These are phyloP conservation scores for Epinephelus cyanopodus DNA, from an alignment of 2,113 vertebrate genomes.

Conservation along the genomic window DNA sequence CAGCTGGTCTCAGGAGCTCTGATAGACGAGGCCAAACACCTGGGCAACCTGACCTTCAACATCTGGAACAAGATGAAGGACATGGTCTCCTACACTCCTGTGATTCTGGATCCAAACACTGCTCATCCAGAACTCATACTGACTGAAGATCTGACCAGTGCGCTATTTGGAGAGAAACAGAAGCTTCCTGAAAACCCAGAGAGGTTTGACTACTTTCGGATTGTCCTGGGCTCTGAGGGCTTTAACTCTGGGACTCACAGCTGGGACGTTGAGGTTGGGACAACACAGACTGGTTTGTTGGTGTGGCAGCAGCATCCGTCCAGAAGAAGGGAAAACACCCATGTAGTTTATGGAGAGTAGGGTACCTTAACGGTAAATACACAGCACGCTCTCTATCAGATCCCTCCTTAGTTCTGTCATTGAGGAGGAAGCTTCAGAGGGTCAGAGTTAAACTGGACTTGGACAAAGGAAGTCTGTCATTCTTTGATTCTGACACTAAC, in stretches of 20 bases:
- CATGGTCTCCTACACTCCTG: too few species aligned
- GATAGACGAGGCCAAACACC: too few species aligned
- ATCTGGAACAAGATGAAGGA: too few species aligned
- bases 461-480: not conserved
- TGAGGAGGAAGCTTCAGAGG: conserved; percentile 18
- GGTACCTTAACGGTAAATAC: not conserved
- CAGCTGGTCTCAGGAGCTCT: too few species aligned
- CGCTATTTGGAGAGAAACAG: not conserved
- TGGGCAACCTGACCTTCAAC: too few species aligned
- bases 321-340: not conserved
- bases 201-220: not conserved
- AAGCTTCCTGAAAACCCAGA: not conserved
- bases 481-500: not conserved
- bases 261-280: conserved; percentile 36
- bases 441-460: conserved; percentile 22
- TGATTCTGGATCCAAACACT: not conserved
- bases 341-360: conserved; percentile 1
- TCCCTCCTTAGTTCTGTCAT: not conserved
- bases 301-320: not conserved
- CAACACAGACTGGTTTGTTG: conserved; percentile 6
- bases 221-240: conserved; percentile 32
- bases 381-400: not conserved
- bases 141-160: not conserved
- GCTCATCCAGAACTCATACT: conserved; percentile 7
- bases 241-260: conserved; percentile 38